phyloP scores from a whole-genome alignment of 1,140 invertebrate genomes.

The Aphidius ervi region DNA sequence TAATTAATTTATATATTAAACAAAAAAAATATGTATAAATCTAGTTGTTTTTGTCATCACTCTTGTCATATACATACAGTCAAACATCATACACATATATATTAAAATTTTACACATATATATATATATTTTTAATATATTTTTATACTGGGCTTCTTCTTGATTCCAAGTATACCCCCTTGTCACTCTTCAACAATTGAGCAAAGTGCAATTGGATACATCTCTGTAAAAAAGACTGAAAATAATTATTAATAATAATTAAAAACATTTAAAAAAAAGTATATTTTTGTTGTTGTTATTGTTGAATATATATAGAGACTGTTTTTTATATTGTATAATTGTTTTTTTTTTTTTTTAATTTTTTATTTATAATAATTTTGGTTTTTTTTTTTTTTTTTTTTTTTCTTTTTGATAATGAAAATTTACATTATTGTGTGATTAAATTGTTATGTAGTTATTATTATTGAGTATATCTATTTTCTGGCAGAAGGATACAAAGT shows the following conservation, averaged over 20 bases:
- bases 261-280: too few species aligned
- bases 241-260: too few species aligned
- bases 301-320: neutral
- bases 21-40: too few species aligned
- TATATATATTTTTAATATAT: too few species aligned
- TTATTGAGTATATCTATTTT: conserved; percentile 10
- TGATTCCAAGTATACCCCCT: too few species aligned
- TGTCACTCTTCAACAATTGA: too few species aligned
- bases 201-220: too few species aligned
- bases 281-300: too few species aligned
- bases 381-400: conserved; percentile 5
- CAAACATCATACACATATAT: neutral
- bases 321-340: neutral
- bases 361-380: neutral
- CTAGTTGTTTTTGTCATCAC: conserved; percentile 10
- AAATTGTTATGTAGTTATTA: neutral
- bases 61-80: neutral
- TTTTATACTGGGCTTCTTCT: too few species aligned
- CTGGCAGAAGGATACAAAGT: neutral
- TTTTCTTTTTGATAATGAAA: conserved; percentile 1
- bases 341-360: too few species aligned
- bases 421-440: neutral
- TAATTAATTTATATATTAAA: too few species aligned
- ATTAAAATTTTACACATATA: neutral
- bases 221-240: too few species aligned